A percentile compares a stretch with the other conserved stretches of the same genome.
Evolutionary conservation across 2,888 invertebrate species (phyloP).

Genomic region (Sesamia inferens): DNA sequence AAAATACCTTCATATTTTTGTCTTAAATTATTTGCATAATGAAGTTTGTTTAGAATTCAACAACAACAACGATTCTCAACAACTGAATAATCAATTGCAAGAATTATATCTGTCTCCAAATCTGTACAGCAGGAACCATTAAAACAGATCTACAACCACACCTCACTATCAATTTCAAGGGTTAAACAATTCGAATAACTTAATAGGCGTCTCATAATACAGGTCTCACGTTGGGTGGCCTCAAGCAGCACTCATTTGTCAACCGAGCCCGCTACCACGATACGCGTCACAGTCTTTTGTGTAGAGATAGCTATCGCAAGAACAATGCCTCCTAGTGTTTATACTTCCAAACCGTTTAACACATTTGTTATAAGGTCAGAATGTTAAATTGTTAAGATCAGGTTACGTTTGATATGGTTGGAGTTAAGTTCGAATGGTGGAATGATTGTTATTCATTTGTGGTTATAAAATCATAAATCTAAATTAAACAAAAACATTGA

Average conservation of each 20-base stretch:
- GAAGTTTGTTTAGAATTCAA: not conserved
- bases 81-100: constrained; percentile 15
- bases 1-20: no score
- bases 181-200: constrained; percentile 56
- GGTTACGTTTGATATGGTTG: constrained; percentile 66
- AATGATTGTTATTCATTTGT: constrained; percentile 3
- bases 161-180: constrained; percentile 46
- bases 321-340: constrained; percentile 84
- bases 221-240: constrained; percentile 81
- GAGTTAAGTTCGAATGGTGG: constrained; percentile 39
- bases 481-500: no score
- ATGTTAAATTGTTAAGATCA: constrained; percentile 65
- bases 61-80: not conserved
- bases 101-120: constrained; percentile 23
- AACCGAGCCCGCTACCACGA: constrained; percentile 81
- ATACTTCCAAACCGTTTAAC: constrained; percentile 83
- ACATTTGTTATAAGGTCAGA: constrained; percentile 80
- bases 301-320: constrained; percentile 77
- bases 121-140: constrained; percentile 31
- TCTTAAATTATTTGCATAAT: not conserved
- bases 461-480: not conserved
- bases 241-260: constrained; percentile 80
- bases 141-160: constrained; percentile 47
- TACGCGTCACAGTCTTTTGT: constrained; percentile 80
- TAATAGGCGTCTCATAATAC: constrained; percentile 65